Evolutionary conservation across 2,888 invertebrate species (phyloP), one percentile per base, ranked within the genome.

Genomic region (Clostera curtula): DNA sequence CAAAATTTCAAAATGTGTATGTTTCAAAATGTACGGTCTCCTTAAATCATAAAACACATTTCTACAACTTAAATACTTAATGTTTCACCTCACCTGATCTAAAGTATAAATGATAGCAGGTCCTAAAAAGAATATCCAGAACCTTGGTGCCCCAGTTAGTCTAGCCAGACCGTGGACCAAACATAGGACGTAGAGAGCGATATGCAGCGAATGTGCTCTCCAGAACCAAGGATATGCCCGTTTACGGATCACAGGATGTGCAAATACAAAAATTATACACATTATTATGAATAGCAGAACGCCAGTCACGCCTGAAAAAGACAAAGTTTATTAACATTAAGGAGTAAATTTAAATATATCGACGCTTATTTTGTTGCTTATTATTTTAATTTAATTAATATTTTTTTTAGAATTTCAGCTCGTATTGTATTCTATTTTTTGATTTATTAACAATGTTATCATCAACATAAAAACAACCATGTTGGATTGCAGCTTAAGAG

Each of bases 231-330:
- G 95, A 71, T 96, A 97, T 0, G 97, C 97, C 50, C 93, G 92
- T 67, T 96, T 94, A 23, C 97, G 88, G 35, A 97, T 93, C 3
- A 90, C 90, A 0, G 97, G 96, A 76, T 97, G 96, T 0, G 97
- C 97, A 65, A 98, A 98, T n/a, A 96, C 93, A 63, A 97, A 96
- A 48, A 98, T 97, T 27, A 97, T 91, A 63, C 94, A 93, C 93
- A 97, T 96, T 27, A 96, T 90, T 27, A 93, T 86, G 63, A 96
- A 97, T 0, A 97, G 84, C 1, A 95, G 59, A 1, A 97, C 93
- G 6, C 97, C 96, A 2, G 93, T 95, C 3, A 94, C 70, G 40
- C 96, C 95, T 93, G 62, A 1, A 50, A 49, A 0, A 8, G 2
- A n/a, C 3, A 12, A 7, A n/a, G n/a, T n/a, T n/a, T 12, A 20